Percentiles rank a stretch among this genome's conserved stretches.
These are phyloP conservation scores for Chondrilla cf. caribensis DNA, from an alignment of 37 sponge, comb jelly and placozoan species.

Conservation along the genomic window DNA sequence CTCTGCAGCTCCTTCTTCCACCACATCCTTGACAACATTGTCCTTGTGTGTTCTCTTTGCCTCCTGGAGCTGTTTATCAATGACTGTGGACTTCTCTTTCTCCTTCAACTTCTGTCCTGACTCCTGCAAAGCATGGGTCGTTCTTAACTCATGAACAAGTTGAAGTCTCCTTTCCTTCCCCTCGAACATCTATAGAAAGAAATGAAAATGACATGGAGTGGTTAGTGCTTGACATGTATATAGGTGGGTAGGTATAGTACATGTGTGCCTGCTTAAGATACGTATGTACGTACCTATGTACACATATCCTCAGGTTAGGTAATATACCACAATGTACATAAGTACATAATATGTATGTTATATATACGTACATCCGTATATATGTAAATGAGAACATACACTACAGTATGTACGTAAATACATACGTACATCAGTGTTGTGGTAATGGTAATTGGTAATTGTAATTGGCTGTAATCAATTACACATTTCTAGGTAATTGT, in stretches of 20 bases:
- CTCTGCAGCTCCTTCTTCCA: slow-evolving; percentile 57
- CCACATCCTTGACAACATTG: slow-evolving; percentile 40
- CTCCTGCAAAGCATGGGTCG: slow-evolving; percentile 91
- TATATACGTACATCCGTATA: too few relatives aligned
- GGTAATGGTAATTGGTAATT: too few relatives aligned
- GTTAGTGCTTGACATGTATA: not conserved
- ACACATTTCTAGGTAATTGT: too few relatives aligned
- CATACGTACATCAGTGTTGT: too few relatives aligned
- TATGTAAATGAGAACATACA: too few relatives aligned
- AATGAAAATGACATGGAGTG: too few relatives aligned
- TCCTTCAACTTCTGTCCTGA: slow-evolving; percentile 75
- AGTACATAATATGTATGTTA: too few relatives aligned
- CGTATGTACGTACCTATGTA: not conserved
- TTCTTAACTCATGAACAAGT: slow-evolving; percentile 83
- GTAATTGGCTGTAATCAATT: too few relatives aligned
- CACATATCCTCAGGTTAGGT: too few relatives aligned
- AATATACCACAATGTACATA: too few relatives aligned
- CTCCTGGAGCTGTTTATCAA: slow-evolving; percentile 6
- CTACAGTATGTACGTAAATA: too few relatives aligned
- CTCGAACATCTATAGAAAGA: slow-evolving; percentile 64
- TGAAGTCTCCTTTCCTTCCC: slow-evolving; percentile 84
- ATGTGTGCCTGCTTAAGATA: not conserved
- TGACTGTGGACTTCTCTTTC: slow-evolving; percentile 45
- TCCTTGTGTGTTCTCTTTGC: slow-evolving; percentile 43
- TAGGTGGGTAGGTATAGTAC: not conserved